A percentile compares a stretch with the other conserved stretches of the same genome.
phyloP scores from a whole-genome alignment of 2,113 vertebrate species.

The Osmerus eperlanus region DNA sequence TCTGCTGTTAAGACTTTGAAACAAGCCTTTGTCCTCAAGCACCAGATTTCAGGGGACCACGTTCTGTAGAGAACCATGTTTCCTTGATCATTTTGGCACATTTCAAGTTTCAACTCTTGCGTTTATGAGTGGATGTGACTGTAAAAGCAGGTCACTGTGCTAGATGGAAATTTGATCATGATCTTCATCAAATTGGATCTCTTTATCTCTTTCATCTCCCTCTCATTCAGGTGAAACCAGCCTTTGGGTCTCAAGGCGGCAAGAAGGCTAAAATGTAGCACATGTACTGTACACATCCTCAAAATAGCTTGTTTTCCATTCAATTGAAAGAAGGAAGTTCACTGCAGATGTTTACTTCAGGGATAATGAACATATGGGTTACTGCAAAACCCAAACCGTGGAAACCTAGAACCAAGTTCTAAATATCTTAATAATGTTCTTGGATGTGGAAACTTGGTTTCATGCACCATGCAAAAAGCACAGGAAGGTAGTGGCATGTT shows the following conservation, averaged over 20 bases:
- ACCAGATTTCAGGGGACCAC: neutral
- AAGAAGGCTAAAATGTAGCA: neutral
- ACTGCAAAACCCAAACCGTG: neutral
- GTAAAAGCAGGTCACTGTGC: no score
- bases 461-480: neutral
- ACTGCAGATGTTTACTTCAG: neutral
- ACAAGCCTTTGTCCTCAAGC: neutral
- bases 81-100: neutral
- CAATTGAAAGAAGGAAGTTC: neutral
- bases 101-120: no score
- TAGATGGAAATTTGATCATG: no score
- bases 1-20: neutral
- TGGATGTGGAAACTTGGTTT: neutral
- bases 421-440: neutral
- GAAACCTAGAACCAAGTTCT: neutral
- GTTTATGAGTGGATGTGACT: no score
- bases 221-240: slow-evolving; percentile 12
- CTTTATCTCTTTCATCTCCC: slow-evolving; percentile 11
- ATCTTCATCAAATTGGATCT: neutral
- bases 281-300: neutral
- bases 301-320: slow-evolving; percentile 8
- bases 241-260: neutral
- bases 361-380: neutral
- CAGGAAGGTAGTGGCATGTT: neutral
- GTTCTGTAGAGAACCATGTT: neutral